These are phyloP conservation scores for Gobio gobio DNA, from an alignment of 2,113 vertebrate genomes.

Conservation along the genomic window DNA sequence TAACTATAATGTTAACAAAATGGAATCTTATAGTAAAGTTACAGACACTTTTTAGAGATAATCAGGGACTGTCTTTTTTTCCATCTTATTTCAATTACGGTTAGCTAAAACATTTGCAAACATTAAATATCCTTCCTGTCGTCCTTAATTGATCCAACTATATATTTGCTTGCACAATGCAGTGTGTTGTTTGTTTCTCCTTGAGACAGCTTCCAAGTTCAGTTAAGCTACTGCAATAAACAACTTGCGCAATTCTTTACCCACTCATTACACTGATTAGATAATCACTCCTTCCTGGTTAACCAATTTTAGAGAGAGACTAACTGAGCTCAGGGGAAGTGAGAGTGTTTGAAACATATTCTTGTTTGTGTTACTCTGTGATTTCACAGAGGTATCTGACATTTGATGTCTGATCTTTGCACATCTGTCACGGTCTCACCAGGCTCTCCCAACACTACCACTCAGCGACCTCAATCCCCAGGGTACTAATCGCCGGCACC, in stretches of 20 bases:
- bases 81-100: neutral
- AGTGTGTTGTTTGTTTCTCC: neutral
- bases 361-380: neutral
- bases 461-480: too few relatives aligned
- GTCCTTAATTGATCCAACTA: neutral
- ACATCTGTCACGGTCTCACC: too few relatives aligned
- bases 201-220: neutral
- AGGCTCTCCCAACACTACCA: too few relatives aligned
- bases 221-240: conserved; percentile 1
- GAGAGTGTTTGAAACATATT: neutral
- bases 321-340: neutral
- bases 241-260: neutral
- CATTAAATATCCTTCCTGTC: neutral
- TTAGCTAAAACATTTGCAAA: neutral
- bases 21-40: neutral
- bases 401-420: conserved; percentile 8
- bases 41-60: neutral
- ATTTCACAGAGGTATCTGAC: neutral
- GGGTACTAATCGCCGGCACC: too few relatives aligned
- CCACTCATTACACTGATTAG: conserved; percentile 16
- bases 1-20: too few relatives aligned
- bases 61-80: neutral
- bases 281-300: conserved; percentile 13
- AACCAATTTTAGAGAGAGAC: neutral
- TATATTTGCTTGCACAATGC: neutral